Base-by-base conservation (phyloP, 2,888 invertebrate species). In the Tortrix viridana region DNA sequence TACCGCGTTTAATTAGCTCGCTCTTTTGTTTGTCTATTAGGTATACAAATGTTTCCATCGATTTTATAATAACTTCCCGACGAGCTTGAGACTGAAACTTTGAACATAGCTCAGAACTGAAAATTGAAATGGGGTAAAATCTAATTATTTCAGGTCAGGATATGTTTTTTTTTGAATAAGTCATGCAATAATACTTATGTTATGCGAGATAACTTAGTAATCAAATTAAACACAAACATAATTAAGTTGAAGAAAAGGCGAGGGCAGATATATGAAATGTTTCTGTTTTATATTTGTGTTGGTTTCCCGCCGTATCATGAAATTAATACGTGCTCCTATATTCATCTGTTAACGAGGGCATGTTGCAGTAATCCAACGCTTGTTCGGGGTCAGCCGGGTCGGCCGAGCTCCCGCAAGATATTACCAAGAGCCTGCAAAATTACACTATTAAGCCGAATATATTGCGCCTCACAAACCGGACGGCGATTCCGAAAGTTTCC, bases 361-460 rank as follows among this genome's bases (percentile, higher is more conserved):
- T 73, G 74, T 70, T 73, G 75, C 71, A 73, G 71, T 74, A 78
- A 77, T 79, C 78, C 77, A 73, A 76, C 70, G 73, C 75, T 75
- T 73, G 75, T 79, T 80, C 76, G 73, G 71, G 75, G 73, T 75
- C 69, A 72, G 71, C 67, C 71, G 73, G 75, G 75, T 73, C 72
- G 74, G 70, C 70, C 71, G 73, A 75, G 72, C 75, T 71, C 76
- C 82, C 83, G 76, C 82, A 83, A 83, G 83, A 81, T 82, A 83
- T 82, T 78, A 79, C 72, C 80, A 76, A 72, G 79, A 78, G 73
- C 76, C 76, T 76, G 78, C 80, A 80, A 81, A 83, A 82, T 83
- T 82, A 82, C 81, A 78, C 82, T 81, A 82, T 82, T 80, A 82
- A 81, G 75, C 76, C 72, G 72, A 82, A 82, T 82, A 82, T 82